Base-by-base conservation (phyloP, 2,797 vertebrate species). In the Lepidocolaptes lacrymiger region DNA sequence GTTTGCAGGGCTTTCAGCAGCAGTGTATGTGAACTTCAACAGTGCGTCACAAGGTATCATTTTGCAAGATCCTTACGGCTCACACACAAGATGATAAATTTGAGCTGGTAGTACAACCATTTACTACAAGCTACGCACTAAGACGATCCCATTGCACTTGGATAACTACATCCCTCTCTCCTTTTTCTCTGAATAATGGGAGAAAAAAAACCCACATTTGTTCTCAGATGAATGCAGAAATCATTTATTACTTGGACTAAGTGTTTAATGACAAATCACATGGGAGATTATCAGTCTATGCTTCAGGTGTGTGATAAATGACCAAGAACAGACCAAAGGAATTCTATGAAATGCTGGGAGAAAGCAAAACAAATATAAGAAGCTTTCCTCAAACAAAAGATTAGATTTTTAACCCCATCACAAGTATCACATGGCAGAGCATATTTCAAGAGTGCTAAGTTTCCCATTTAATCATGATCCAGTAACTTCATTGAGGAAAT, bases 251-350 rank as follows among this genome's bases (percentile, higher is more conserved):
- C 39, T 61, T 39, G 49, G 21, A 88, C 2, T 68, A 81, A 81
- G 71, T 27, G 34, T 62, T 90, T 73, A 86, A 55, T 16, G 56
- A 88, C 80, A 90, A 80, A 86, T 46, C 69, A 78, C 49, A 90
- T 1, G 19, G 17, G 18, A 67, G 13, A 56, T 71, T 48, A 83
- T n/a, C 49, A 64, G 16, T 26, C 17, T 43, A 6, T n/a, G 41
- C 46, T 77, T 86, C 51, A 78, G 8, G 39, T 36, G 23, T 58
- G 11, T 55, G 67, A 71, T 14, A 89, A 90, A 69, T 14, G 12
- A 91, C 16, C 61, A 80, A 68, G 9, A 86, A 73, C 22, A 66
- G 48, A 63, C 37, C 46, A 79, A 49, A 89, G 76, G 2, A 76
- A 73, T 37, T 51, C 43, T 41, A 61, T 21, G 13, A 93, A 77